Evolutionary conservation across 2,888 invertebrate genomes (phyloP).

Genomic region (Hoplodrina ambigua): DNA sequence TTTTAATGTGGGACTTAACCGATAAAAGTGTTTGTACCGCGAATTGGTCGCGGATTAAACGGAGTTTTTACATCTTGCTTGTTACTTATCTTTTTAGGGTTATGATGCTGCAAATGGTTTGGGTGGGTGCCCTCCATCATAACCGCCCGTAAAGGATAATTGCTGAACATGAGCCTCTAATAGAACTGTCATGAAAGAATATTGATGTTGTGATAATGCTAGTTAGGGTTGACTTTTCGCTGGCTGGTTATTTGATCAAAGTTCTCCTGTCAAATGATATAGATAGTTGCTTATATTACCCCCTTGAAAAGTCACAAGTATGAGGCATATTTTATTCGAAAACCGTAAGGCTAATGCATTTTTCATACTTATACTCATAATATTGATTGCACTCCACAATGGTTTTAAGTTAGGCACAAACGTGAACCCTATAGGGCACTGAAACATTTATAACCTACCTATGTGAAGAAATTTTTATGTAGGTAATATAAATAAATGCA

Average conservation of each 20-base stretch:
- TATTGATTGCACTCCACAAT: too few relatives aligned
- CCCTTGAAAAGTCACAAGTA: neutral
- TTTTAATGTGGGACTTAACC: conserved; percentile 63
- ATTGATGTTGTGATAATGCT: neutral
- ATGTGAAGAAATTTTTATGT: too few relatives aligned
- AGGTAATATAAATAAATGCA: too few relatives aligned
- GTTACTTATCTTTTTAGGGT: conserved; percentile 42
- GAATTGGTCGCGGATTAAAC: conserved; percentile 57
- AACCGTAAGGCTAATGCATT: neutral
- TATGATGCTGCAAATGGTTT: conserved; percentile 30
- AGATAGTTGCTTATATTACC: neutral
- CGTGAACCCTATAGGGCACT: too few relatives aligned
- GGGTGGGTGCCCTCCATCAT: conserved; percentile 11
- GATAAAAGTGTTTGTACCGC: conserved; percentile 56
- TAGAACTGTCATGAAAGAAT: conserved; percentile 17
- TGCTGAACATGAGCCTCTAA: conserved; percentile 9
- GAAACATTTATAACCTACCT: too few relatives aligned
- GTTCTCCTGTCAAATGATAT: neutral
- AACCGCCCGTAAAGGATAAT: conserved; percentile 12
- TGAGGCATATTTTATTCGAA: neutral
- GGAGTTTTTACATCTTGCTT: conserved; percentile 44
- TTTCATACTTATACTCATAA: too few relatives aligned
- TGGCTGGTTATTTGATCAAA: neutral
- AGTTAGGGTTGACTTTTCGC: neutral
- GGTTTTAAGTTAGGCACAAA: too few relatives aligned